These are phyloP conservation scores for Uria lomvia DNA, from an alignment of 2,113 vertebrate species.

Conservation along the genomic window DNA sequence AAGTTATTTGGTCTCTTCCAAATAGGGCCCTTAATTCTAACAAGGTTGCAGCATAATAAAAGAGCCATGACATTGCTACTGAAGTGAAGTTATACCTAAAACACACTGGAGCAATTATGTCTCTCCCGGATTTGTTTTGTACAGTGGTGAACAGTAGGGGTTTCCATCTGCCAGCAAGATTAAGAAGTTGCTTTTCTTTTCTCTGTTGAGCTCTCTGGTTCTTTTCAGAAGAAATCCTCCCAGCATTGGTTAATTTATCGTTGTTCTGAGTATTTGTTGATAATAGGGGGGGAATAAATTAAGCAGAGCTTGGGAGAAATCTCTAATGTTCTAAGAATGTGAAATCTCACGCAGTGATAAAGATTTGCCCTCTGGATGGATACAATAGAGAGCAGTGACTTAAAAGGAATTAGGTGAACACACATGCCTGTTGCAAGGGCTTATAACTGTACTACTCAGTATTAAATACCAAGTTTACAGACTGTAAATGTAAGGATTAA, in stretches of 20 bases:
- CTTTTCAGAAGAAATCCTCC: constrained; percentile 49
- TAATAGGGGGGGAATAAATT: constrained; percentile 27
- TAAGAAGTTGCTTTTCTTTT: constrained; percentile 52
- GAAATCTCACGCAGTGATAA: constrained; percentile 15
- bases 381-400: not conserved
- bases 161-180: constrained; percentile 54
- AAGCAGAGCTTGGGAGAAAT: constrained; percentile 18
- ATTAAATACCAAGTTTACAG: constrained; percentile 36
- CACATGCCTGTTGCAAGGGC: not conserved
- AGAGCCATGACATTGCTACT: not conserved
- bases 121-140: constrained; percentile 33
- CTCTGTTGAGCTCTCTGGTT: not conserved
- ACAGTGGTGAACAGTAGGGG: constrained; percentile 50
- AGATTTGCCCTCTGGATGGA: constrained; percentile 25
- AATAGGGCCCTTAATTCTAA: not conserved
- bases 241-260: constrained; percentile 41
- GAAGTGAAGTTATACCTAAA: constrained; percentile 40
- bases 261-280: constrained; percentile 24
- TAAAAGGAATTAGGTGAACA: constrained; percentile 19
- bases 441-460: not conserved
- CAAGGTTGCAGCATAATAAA: not conserved
- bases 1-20: not conserved
- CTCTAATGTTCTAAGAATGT: not conserved
- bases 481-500: constrained; percentile 37
- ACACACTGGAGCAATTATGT: constrained; percentile 24